Evolutionary conservation across 2,888 invertebrate species (phyloP).

Genomic region (Chaitophorus viminalis): DNA sequence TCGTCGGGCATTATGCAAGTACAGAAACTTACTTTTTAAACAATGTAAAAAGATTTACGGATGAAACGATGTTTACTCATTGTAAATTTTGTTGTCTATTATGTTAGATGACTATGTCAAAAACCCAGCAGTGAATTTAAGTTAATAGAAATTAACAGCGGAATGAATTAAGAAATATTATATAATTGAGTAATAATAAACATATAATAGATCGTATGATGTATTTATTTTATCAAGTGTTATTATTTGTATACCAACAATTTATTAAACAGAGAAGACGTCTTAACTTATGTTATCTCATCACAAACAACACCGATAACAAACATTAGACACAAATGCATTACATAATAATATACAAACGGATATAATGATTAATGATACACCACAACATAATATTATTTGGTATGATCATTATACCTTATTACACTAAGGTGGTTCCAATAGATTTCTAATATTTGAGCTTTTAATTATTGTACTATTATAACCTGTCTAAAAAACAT

Average conservation of each 20-base stretch:
- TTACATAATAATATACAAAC: neutral
- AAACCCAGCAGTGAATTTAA: slow-evolving; percentile 12
- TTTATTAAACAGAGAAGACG: neutral
- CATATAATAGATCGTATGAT: neutral
- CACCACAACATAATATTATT: too few species aligned
- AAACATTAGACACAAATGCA: neutral
- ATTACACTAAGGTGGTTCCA: neutral
- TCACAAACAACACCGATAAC: neutral
- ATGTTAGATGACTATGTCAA: slow-evolving; percentile 50
- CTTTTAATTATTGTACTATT: too few species aligned
- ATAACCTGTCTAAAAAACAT: too few species aligned
- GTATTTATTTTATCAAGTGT: neutral
- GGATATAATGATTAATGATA: neutral
- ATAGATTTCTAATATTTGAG: neutral
- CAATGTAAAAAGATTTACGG: slow-evolving; percentile 44
- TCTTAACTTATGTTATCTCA: neutral
- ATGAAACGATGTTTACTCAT: slow-evolving; percentile 55
- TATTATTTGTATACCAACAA: neutral
- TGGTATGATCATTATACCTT: too few species aligned
- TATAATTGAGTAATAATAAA: neutral
- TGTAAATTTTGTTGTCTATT: slow-evolving; percentile 39
- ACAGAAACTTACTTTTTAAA: slow-evolving; percentile 11
- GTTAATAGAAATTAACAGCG: slow-evolving; percentile 20
- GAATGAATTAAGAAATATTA: slow-evolving; percentile 13
- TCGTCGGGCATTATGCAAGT: neutral